Percentiles rank a stretch among this genome's conserved stretches.
These are phyloP conservation scores for Columbina picui DNA, from an alignment of 2,113 vertebrate species.

Conservation along the genomic window DNA sequence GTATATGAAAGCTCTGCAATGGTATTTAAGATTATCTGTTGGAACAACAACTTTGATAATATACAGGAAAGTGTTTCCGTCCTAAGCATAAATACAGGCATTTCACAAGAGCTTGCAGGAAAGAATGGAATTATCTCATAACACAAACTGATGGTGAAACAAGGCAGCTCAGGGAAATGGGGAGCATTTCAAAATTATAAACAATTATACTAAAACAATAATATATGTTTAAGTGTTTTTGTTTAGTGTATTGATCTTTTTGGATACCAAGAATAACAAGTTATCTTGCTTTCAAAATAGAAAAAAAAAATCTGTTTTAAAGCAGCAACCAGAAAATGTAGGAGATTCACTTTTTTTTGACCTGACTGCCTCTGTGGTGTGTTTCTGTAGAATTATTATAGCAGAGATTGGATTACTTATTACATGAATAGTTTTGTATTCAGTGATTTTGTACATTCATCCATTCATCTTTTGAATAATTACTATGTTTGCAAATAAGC, in stretches of 20 bases:
- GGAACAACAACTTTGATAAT: background rate
- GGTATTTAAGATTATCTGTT: background rate
- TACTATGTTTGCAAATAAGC: slow-evolving; percentile 31
- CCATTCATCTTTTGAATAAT: slow-evolving; percentile 43
- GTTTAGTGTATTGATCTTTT: background rate
- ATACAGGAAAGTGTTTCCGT: background rate
- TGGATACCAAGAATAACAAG: background rate
- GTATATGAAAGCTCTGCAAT: background rate
- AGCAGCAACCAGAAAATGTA: background rate
- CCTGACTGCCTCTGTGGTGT: background rate
- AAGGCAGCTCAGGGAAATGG: background rate
- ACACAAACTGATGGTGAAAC: background rate
- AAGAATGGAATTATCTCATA: background rate
- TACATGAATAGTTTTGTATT: slow-evolving; percentile 17
- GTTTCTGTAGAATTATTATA: background rate
- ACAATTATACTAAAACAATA: background rate
- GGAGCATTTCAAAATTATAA: background rate
- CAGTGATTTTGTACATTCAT: background rate
- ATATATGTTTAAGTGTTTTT: background rate
- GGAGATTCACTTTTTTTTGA: background rate
- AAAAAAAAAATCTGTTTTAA: background rate
- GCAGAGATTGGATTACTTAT: background rate
- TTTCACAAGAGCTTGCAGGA: background rate
- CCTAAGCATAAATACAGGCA: background rate
- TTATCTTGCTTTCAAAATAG: background rate